Evolutionary conservation across 2,797 vertebrate genomes (phyloP).

Genomic region (Coreius guichenoti): DNA sequence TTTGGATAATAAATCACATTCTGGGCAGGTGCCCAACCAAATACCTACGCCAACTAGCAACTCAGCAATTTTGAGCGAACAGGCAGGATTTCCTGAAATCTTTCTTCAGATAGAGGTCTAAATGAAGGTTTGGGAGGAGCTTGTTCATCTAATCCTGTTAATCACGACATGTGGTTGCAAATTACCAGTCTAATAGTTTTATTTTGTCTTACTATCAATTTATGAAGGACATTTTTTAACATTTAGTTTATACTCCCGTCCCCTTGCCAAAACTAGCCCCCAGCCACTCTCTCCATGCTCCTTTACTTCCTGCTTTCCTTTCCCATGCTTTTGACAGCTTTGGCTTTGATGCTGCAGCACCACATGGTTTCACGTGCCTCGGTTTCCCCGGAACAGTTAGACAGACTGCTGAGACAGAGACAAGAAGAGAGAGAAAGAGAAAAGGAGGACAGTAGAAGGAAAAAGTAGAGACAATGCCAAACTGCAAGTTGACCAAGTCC

Average conservation of each 20-base stretch:
- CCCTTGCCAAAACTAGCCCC: conserved; percentile 16
- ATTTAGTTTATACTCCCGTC: neutral
- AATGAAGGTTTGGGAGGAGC: neutral
- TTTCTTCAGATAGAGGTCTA: neutral
- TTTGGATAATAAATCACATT: conserved; percentile 14
- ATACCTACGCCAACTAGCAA: neutral
- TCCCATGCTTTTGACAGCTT: conserved; percentile 33
- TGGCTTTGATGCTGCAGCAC: conserved; percentile 48
- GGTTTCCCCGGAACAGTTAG: conserved; percentile 35
- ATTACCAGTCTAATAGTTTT: neutral
- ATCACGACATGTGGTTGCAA: neutral
- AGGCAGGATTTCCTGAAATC: neutral
- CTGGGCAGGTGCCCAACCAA: conserved; percentile 6
- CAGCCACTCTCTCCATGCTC: neutral
- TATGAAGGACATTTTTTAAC: neutral
- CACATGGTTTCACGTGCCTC: conserved; percentile 42
- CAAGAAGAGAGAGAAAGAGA: conserved; percentile 23
- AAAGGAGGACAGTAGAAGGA: neutral
- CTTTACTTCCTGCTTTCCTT: conserved; percentile 21
- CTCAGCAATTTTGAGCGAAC: neutral
- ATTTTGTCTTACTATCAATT: neutral
- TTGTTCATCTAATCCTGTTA: neutral
- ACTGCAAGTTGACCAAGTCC: neutral
- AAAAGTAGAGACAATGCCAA: neutral
- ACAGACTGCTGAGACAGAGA: conserved; percentile 52